A percentile compares a stretch with the other conserved stretches of the same genome.
Evolutionary conservation across 2,888 invertebrate genomes (phyloP).

Genomic region (Lycia hirtaria): DNA sequence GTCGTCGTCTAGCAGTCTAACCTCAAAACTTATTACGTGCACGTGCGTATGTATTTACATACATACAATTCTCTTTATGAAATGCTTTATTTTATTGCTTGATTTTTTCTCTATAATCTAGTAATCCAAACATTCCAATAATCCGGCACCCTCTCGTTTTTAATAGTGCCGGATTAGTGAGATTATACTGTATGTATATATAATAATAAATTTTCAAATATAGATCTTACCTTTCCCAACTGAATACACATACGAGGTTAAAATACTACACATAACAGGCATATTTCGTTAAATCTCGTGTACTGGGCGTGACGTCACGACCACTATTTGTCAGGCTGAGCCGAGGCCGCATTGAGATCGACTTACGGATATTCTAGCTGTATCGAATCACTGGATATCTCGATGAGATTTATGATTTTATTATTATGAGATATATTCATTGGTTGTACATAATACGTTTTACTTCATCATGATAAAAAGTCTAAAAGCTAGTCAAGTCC

Average conservation of each 20-base stretch:
- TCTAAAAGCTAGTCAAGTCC: too few species aligned
- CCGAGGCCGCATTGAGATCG: conserved; percentile 64
- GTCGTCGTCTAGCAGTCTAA: too few species aligned
- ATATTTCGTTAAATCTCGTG: conserved; percentile 31
- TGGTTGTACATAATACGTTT: too few species aligned
- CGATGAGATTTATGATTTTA: conserved; percentile 62
- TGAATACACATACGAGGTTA: background rate
- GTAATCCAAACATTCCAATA: too few species aligned
- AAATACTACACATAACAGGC: conserved; percentile 5
- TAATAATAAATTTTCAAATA: background rate
- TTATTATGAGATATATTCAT: conserved; percentile 51
- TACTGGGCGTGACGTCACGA: conserved; percentile 61
- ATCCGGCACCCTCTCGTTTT: too few species aligned
- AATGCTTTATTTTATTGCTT: too few species aligned
- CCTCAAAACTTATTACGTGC: too few species aligned
- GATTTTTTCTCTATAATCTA: too few species aligned
- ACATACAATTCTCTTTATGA: too few species aligned
- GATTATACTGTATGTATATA: background rate
- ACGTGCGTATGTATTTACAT: too few species aligned
- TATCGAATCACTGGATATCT: conserved; percentile 68
- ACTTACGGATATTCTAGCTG: conserved; percentile 65
- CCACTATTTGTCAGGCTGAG: conserved; percentile 78
- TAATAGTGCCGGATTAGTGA: too few species aligned
- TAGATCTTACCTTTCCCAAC: background rate
- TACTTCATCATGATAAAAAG: too few species aligned